Conservation (phyloP, 2,888 invertebrate genomes). For the Tenthredo mesomela region DNA sequence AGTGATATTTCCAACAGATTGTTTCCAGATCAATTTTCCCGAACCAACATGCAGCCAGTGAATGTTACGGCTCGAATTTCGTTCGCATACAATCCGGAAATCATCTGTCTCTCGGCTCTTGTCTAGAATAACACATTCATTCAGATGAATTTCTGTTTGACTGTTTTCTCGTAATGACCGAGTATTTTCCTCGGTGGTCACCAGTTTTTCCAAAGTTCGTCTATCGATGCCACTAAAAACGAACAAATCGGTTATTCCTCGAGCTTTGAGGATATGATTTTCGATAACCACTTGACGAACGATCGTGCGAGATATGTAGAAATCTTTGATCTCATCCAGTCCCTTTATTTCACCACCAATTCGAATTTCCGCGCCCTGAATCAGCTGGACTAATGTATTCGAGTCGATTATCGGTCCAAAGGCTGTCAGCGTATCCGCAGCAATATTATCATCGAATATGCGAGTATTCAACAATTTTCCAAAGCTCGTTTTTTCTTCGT, state of each 20-base stretch:
- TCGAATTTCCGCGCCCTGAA: not conserved
- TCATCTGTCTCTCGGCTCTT: not conserved
- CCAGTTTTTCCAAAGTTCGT: not conserved
- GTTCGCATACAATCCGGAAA: not conserved
- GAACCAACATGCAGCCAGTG: not conserved
- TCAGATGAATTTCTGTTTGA: not conserved
- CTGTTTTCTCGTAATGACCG: not conserved
- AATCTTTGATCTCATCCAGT: not conserved
- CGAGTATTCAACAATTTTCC: not conserved
- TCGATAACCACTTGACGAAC: not conserved
- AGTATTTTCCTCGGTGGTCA: not conserved
- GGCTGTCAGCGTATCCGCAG: not conserved
- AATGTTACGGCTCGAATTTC: not conserved
- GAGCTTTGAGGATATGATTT: not conserved
- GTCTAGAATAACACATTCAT: not conserved
- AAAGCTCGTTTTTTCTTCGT: constrained; percentile 5
- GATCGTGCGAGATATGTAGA: constrained; percentile 6
- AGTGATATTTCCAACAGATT: constrained; percentile 10
- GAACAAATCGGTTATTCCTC: not conserved
- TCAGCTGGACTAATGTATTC: not conserved
- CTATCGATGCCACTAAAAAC: not conserved
- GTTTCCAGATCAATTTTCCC: not conserved
- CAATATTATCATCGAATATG: not conserved
- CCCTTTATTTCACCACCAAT: not conserved
- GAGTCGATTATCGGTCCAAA: not conserved